Conservation (phyloP, 1,140 invertebrate species). For the Drosophila sturtevanti region DNA sequence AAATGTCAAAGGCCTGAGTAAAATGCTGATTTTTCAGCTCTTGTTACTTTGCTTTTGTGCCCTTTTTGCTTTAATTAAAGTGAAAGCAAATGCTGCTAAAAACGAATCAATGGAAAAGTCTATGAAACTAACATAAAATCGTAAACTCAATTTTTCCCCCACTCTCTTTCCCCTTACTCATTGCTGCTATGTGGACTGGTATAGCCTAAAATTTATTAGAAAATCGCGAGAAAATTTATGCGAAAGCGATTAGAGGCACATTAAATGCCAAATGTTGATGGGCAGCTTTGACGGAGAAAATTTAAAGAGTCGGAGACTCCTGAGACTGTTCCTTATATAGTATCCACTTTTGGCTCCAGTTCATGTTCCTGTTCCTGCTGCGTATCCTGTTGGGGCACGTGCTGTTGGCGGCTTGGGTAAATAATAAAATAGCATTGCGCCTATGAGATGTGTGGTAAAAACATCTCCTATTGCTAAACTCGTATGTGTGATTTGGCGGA, state of each 20-base stretch:
- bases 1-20: neutral
- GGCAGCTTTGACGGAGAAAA: constrained; percentile 31
- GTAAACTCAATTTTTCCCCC: neutral
- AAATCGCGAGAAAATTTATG: constrained; percentile 68
- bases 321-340: neutral
- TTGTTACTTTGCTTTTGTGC: constrained; percentile 22
- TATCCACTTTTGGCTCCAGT: neutral
- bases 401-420: constrained; percentile 18
- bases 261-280: constrained; percentile 59
- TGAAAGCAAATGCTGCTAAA: constrained; percentile 33
- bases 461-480: neutral
- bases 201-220: constrained; percentile 52
- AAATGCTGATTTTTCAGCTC: constrained; percentile 1
- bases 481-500: constrained; percentile 20
- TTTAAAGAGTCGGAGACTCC: constrained; percentile 7
- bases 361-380: too few species aligned
- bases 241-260: constrained; percentile 71
- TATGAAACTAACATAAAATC: constrained; percentile 68
- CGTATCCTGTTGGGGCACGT: constrained; percentile 11
- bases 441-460: constrained; percentile 45
- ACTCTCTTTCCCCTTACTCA: neutral
- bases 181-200: too few species aligned
- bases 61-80: constrained; percentile 69
- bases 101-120: constrained; percentile 67
- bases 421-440: constrained; percentile 59